Base-by-base conservation (phyloP, 1,140 invertebrate genomes). In the Drosophila jambulina region DNA sequence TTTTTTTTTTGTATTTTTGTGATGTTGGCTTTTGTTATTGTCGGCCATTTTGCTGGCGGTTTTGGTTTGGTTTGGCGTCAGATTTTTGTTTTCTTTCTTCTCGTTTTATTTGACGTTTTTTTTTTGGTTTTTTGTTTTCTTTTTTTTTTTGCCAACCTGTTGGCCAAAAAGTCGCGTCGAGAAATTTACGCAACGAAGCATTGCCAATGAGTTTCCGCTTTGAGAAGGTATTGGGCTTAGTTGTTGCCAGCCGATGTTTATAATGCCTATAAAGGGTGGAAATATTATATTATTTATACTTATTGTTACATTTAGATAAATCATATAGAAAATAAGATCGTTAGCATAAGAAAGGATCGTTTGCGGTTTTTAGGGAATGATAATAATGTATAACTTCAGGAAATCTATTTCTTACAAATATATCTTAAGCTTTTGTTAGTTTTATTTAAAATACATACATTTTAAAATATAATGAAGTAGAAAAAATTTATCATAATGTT, bases 171-270 rank as follows among this genome's bases (percentile, higher is more conserved):
- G 85, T 90, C 81, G 85, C 75, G 70, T 79, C 63, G 84, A 88
- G 86, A 90, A 90, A 90, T 91, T 85, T 75, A 91, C 75, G 72
- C 91, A 92, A 87, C 91, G 86, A 87, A 91, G 91, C 91, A 83
- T 92, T 87, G 62, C 91, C 91, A 92, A 92, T 92, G 91, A 87
- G 91, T 87, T 91, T 92, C 91, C 91, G 91, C 84, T 91, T 80
- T 91, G 76, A 76, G 81, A 78, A 56, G 83, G 83, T 77, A 87
- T 79, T 88, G 80, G 84, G 85, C 84, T 90, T 88, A 88, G 77
- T 81, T 68, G 65, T 84, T 68, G 68, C 67, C 71, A 63, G 48
- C 43, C 21, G 4, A 71, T n/a, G 34, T 17, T 21, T 10, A 29
- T 36, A 58, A 42, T n/a, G 21, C 32, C 25, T 56, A 46, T 21